Percentiles rank a stretch among this genome's conserved stretches.
Conservation (phyloP, 2,888 invertebrate species). For the Chloromyia formosa region DNA sequence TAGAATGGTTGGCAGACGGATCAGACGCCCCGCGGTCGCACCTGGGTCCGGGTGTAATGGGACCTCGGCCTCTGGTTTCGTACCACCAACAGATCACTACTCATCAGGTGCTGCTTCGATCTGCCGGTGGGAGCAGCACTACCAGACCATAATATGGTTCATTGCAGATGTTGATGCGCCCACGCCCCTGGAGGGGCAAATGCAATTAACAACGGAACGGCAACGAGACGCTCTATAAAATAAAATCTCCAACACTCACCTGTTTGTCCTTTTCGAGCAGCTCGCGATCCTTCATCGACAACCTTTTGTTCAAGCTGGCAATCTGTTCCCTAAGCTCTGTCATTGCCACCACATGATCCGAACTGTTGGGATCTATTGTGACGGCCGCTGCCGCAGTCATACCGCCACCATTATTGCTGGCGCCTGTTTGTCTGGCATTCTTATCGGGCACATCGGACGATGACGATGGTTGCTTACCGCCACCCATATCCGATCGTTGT, state of each 20-base stretch:
- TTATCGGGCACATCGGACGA: slow-evolving; percentile 60
- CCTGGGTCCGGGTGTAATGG: no score
- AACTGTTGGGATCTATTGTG: slow-evolving; percentile 80
- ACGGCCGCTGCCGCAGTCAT: slow-evolving; percentile 58
- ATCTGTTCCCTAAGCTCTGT: slow-evolving; percentile 95
- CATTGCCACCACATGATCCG: slow-evolving; percentile 93
- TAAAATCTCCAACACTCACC: slow-evolving; percentile 71
- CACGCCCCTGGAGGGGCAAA: no score
- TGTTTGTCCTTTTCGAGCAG: slow-evolving; percentile 89
- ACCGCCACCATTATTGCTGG: slow-evolving; percentile 51
- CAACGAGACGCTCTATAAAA: no score
- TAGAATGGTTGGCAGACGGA: no score
- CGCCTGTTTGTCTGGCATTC: slow-evolving; percentile 54
- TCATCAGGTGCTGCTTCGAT: no score
- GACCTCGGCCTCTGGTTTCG: no score
- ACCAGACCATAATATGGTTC: no score
- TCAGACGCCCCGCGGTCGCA: no score
- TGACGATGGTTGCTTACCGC: slow-evolving; percentile 44
- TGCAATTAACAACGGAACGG: no score
- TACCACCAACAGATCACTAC: no score
- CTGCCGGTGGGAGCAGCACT: no score
- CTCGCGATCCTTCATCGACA: slow-evolving; percentile 84
- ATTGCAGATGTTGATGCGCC: no score
- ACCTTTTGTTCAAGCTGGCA: slow-evolving; percentile 87
- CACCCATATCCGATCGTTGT: background rate